Percentiles rank a stretch among this genome's conserved stretches.
phyloP scores from a whole-genome alignment of 2,888 invertebrate genomes.

The Oligia latruncula region DNA sequence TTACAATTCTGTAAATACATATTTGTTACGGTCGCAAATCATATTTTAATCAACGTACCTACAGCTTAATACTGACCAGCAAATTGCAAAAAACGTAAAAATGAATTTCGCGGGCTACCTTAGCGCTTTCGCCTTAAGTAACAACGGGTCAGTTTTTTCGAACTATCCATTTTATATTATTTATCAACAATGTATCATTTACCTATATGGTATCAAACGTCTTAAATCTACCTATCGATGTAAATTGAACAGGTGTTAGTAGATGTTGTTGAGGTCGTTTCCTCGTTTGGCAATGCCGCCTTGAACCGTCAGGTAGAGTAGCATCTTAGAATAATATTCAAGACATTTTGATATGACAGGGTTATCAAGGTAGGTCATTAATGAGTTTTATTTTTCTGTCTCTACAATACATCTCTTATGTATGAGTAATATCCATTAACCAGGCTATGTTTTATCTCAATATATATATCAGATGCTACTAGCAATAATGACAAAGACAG shows the following conservation, averaged over 20 bases:
- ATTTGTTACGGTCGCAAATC: no score
- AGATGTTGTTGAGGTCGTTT: slow-evolving; percentile 71
- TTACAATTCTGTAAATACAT: no score
- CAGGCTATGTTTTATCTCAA: slow-evolving; percentile 4
- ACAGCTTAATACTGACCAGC: no score
- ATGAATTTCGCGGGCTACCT: no score
- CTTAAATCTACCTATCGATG: slow-evolving; percentile 6
- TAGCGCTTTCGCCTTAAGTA: neutral
- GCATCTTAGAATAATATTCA: slow-evolving; percentile 30
- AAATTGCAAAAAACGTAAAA: no score
- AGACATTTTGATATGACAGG: slow-evolving; percentile 32
- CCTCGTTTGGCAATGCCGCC: slow-evolving; percentile 75
- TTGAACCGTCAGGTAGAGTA: slow-evolving; percentile 75
- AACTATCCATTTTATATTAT: slow-evolving; percentile 21
- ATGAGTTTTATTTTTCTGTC: slow-evolving; percentile 17
- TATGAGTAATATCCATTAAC: neutral
- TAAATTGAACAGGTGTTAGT: slow-evolving; percentile 40
- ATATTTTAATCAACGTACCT: no score
- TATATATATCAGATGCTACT: slow-evolving; percentile 7
- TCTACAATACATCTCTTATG: slow-evolving; percentile 3
- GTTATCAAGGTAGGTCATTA: slow-evolving; percentile 48
- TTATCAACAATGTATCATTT: slow-evolving; percentile 7
- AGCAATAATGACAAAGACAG: slow-evolving; percentile 17
- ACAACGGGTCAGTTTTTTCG: slow-evolving; percentile 32
- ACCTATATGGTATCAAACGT: slow-evolving; percentile 35